These are phyloP conservation scores for Acleris literana DNA, from an alignment of 2,888 invertebrate species.

Conservation along the genomic window DNA sequence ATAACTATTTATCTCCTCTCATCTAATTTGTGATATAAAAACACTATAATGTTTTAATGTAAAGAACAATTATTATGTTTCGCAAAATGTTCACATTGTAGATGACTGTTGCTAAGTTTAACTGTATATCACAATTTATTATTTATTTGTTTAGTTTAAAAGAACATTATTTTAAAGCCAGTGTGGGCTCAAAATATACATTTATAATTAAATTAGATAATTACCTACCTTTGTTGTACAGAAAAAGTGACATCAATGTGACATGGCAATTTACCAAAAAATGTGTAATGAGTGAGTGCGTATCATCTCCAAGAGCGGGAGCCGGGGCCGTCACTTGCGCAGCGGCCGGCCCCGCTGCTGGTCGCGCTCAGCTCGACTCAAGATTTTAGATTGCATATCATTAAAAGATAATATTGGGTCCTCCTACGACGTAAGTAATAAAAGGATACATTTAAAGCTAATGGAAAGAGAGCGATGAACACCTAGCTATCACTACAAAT, in stretches of 20 bases:
- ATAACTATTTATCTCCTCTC: constrained; percentile 42
- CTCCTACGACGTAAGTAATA: constrained; percentile 24
- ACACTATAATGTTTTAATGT: constrained; percentile 44
- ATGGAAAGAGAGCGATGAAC: not conserved
- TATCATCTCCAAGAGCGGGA: constrained; percentile 50
- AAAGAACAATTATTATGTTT: constrained; percentile 50
- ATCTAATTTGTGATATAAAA: constrained; percentile 54
- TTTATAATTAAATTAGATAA: constrained; percentile 40
- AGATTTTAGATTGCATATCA: constrained; percentile 55
- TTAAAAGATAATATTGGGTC: constrained; percentile 29
- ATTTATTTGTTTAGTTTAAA: constrained; percentile 61
- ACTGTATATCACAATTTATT: constrained; percentile 52
- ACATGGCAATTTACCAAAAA: constrained; percentile 53
- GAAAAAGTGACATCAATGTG: constrained; percentile 2
- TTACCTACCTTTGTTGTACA: constrained; percentile 52
- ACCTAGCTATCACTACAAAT: not conserved
- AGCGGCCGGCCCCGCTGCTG: too few species aligned
- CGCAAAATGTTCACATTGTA: constrained; percentile 43
- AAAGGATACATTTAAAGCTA: not conserved
- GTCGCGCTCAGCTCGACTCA: constrained; percentile 52
- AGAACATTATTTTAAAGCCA: constrained; percentile 48
- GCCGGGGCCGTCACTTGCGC: too few species aligned
- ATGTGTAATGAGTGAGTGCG: constrained; percentile 47
- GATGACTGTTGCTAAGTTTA: constrained; percentile 41
- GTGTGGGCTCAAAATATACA: constrained; percentile 63